A percentile compares a stretch with the other conserved stretches of the same genome.
Evolutionary conservation across 2,888 invertebrate genomes (phyloP).

Genomic region (Amphipoea oculea): DNA sequence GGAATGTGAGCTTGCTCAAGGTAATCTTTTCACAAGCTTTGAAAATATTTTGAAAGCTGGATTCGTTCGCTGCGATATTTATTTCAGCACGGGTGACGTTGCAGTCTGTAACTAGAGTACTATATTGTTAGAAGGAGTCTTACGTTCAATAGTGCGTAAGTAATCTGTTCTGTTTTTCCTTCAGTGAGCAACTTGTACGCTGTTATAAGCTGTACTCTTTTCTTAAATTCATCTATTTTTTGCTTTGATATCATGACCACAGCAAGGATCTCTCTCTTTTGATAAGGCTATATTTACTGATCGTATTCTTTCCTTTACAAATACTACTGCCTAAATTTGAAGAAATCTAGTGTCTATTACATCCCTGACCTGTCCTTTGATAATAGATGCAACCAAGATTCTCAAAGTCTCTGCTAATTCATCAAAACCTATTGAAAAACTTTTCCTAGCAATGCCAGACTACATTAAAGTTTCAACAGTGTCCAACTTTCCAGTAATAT

Average conservation of each 20-base stretch:
- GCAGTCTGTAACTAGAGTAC: constrained; percentile 1
- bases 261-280: not conserved
- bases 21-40: constrained; percentile 6
- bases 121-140: constrained; percentile 25
- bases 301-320: not conserved
- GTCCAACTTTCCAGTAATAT: constrained; percentile 38
- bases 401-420: not conserved
- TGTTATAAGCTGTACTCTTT: constrained; percentile 51
- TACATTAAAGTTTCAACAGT: constrained; percentile 32
- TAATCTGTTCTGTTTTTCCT: constrained; percentile 49
- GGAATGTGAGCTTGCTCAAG: constrained; percentile 33
- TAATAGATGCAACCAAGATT: not conserved
- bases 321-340: not conserved
- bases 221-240: constrained; percentile 43
- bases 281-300: not conserved
- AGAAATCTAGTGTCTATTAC: not conserved
- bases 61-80: constrained; percentile 12
- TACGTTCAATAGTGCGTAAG: constrained; percentile 49
- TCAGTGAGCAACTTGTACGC: constrained; percentile 56
- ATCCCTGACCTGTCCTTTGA: not conserved
- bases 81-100: constrained; percentile 5
- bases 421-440: not conserved
- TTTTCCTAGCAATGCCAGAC: constrained; percentile 20
- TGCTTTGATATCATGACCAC: constrained; percentile 21
- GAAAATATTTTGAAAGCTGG: not conserved